Base-by-base conservation (phyloP, 2,797 vertebrate species). In the Lacerta agilis region DNA sequence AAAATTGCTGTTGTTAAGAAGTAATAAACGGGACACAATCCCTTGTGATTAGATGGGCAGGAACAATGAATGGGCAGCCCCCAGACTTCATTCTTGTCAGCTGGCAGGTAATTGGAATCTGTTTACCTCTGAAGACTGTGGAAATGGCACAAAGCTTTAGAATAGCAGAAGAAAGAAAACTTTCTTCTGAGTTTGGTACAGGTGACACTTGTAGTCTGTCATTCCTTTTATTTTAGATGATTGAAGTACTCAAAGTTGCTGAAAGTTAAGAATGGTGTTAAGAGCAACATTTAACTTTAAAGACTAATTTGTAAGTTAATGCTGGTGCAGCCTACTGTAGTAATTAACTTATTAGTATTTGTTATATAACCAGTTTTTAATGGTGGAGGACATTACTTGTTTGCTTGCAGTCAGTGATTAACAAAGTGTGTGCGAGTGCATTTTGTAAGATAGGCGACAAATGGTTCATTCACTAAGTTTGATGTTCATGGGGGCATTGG, bases 1-100 rank as follows among this genome's bases (percentile, higher is more conserved):
- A 83, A 29, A 33, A 25, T 77, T 36, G 3, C 15, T 49, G 3
- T 23, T 82, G 38, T 66, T 25, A 25, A 6, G 71, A 36, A 75
- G n/a, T 49, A 33, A 27, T 67, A 61, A 77, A 7, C 0, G 0
- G 72, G 41, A 86, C 2, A 78, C 23, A 17, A 0, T 67, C 8
- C 81, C 77, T 84, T 78, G 64, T 29, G n/a, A 69, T 77, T 72
- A 41, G 78, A 66, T 9, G 79, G 87, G 41, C 38, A 90, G 73
- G 55, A 78, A 15, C 67, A 67, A 66, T 43, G 81, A 67, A 66
- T 43, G 81, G 1, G 4, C 49, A 55, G 49, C 49, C 10, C 20
- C 0, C 0, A 17, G 18, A 49, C 76, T 0, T 45, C 73, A n/a
- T 8, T 55, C 6, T 71, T n/a, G 8, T 80, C 10, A 55, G 10